Percentiles rank a stretch among this genome's conserved stretches.
Evolutionary conservation across 2,888 invertebrate species (phyloP).

Genomic region (Teleiodes luculella): DNA sequence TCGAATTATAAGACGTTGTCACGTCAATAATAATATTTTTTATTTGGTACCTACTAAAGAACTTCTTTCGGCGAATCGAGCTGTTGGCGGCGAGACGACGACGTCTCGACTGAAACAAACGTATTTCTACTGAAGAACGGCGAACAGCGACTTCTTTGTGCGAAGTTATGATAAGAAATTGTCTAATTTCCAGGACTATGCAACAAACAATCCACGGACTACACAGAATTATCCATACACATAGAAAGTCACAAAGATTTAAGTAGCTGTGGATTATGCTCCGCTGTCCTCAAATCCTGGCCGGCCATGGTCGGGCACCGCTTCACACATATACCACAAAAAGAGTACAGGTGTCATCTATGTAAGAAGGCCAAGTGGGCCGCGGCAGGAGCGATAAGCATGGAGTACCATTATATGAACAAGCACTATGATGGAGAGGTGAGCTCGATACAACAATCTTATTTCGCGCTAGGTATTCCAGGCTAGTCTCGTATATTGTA

Average conservation of each 20-base stretch:
- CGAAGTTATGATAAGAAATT: background rate
- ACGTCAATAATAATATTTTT: too few relatives aligned
- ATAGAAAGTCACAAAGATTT: slow-evolving; percentile 41
- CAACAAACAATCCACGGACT: slow-evolving; percentile 10
- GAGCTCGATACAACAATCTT: slow-evolving; percentile 26
- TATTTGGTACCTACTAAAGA: too few relatives aligned
- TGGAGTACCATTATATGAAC: slow-evolving; percentile 51
- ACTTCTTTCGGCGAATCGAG: too few relatives aligned
- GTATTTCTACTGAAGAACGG: too few relatives aligned
- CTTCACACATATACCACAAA: slow-evolving; percentile 37
- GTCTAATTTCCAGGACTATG: slow-evolving; percentile 9
- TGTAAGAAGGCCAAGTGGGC: slow-evolving; percentile 20
- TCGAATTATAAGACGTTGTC: too few relatives aligned
- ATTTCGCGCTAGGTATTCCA: too few relatives aligned
- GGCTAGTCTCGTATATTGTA: too few relatives aligned
- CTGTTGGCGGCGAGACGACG: too few relatives aligned
- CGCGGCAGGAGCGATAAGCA: slow-evolving; percentile 19
- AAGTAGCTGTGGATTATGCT: slow-evolving; percentile 40
- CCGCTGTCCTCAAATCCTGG: slow-evolving; percentile 32
- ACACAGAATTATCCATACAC: slow-evolving; percentile 33
- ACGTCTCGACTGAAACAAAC: too few relatives aligned
- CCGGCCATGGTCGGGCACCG: slow-evolving; percentile 49
- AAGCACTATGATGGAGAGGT: slow-evolving; percentile 44
- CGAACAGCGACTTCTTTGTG: too few relatives aligned
- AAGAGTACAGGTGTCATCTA: slow-evolving; percentile 37